Evolutionary conservation across 2,113 vertebrate species (phyloP).

Genomic region (Rhinopomastus cyanomelas): DNA sequence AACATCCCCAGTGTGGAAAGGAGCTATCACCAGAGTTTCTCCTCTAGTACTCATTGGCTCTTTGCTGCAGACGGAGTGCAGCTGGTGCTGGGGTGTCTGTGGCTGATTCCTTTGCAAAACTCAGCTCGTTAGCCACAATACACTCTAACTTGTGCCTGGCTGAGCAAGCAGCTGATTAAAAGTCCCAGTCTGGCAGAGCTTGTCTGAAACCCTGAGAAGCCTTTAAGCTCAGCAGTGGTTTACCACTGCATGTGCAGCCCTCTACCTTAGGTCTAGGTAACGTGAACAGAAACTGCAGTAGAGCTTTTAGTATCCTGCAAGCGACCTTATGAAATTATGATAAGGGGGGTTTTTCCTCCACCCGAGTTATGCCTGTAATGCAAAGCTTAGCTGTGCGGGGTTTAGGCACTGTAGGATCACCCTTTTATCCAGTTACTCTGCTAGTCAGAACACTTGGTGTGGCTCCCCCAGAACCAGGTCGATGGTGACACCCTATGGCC

Average conservation of each 20-base stretch:
- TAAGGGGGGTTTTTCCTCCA: neutral
- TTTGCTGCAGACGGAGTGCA: accelerated
- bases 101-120: neutral
- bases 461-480: neutral
- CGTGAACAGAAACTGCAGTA: neutral
- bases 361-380: accelerated
- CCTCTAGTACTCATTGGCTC: accelerated
- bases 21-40: neutral
- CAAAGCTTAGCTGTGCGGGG: neutral
- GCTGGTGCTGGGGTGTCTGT: neutral
- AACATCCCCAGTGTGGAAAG: neutral
- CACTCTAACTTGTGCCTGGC: accelerated
- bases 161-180: neutral
- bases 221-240: neutral
- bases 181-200: neutral
- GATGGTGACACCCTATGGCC: neutral
- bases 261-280: neutral
- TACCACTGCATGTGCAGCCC: accelerated
- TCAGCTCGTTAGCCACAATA: neutral
- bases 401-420: neutral
- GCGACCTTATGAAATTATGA: accelerated
- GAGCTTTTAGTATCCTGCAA: neutral
- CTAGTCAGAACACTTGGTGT: neutral
- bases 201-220: neutral
- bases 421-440: neutral